Percentiles rank a stretch among this genome's conserved stretches.
Conservation (phyloP, 2,113 vertebrate species). For the Erpornis zantholeuca region DNA sequence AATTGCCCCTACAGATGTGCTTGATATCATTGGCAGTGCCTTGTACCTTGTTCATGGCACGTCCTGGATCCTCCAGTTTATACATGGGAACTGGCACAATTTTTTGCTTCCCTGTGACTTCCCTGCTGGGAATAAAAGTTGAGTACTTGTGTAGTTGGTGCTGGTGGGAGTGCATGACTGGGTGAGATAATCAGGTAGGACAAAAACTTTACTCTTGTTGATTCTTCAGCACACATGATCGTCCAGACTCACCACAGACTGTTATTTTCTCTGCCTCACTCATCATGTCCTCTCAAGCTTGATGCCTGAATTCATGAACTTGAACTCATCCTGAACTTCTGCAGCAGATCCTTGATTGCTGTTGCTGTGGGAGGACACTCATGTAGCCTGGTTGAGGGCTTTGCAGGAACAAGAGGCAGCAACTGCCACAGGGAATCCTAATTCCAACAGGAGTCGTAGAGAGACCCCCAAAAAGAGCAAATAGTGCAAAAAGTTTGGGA, state of each 20-base stretch:
- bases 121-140: neutral
- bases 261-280: neutral
- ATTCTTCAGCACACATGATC: neutral
- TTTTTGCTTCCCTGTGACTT: neutral
- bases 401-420: neutral
- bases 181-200: neutral
- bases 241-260: neutral
- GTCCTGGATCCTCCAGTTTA: neutral
- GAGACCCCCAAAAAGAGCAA: neutral
- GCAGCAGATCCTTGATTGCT: neutral
- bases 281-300: neutral
- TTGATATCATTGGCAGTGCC: neutral
- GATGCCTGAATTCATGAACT: neutral
- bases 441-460: neutral
- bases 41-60: neutral
- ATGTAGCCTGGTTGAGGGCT: neutral
- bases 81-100: rapidly evolving
- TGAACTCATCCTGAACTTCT: neutral
- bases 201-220: neutral
- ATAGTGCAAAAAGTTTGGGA: neutral
- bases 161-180: neutral
- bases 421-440: neutral
- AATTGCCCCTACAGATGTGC: neutral
- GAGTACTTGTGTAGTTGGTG: neutral
- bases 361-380: neutral